phyloP scores from a whole-genome alignment of 1,140 invertebrate species.

The Ladona fulva region DNA sequence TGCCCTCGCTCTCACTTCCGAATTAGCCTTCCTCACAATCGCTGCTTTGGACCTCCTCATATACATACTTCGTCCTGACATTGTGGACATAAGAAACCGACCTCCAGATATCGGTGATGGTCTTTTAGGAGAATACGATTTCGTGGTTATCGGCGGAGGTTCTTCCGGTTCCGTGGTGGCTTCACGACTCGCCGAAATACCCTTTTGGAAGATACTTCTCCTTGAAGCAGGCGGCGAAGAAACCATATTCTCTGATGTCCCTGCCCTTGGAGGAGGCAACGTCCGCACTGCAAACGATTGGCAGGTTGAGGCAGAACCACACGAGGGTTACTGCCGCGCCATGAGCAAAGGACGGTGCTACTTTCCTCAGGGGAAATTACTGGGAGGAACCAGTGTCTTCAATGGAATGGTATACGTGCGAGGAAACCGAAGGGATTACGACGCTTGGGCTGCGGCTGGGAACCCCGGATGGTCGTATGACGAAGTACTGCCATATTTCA shows the following conservation, averaged over 20 bases:
- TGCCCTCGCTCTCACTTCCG: too few species aligned
- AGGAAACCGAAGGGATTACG: slow-evolving; percentile 21
- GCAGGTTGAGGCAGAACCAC: neutral
- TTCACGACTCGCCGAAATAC: slow-evolving; percentile 34
- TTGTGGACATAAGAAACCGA: neutral
- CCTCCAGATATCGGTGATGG: neutral
- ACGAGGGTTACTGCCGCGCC: neutral
- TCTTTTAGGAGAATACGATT: neutral
- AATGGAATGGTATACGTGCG: slow-evolving; percentile 15
- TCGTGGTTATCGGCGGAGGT: neutral
- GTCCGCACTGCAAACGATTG: neutral
- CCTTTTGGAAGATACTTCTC: slow-evolving; percentile 34
- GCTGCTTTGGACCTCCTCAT: too few species aligned
- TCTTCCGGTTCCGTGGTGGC: slow-evolving; percentile 32
- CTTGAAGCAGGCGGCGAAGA: slow-evolving; percentile 40
- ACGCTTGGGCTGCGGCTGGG: slow-evolving; percentile 19
- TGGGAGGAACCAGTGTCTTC: neutral
- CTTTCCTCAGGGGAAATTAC: neutral
- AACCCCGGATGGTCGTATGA: slow-evolving; percentile 22
- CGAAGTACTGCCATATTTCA: slow-evolving; percentile 22
- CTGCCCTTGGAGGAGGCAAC: neutral
- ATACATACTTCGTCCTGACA: neutral
- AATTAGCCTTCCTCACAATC: too few species aligned
- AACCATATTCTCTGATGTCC: neutral
- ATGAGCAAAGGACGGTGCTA: neutral